Evolutionary conservation across 2,797 vertebrate genomes (phyloP).

Genomic region (Typhlichthys eigenmanni): DNA sequence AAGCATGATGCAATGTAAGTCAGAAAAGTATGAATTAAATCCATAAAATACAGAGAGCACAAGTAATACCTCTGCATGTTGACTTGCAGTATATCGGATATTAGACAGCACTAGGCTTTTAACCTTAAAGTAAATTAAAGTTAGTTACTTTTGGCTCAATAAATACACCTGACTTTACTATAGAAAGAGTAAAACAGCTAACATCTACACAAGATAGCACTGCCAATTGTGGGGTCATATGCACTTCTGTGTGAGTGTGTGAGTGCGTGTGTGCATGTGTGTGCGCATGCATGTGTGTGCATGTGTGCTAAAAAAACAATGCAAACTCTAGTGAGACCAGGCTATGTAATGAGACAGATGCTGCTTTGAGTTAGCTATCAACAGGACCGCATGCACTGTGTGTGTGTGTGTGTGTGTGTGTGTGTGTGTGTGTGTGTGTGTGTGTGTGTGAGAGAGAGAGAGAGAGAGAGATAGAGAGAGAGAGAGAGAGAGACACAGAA

Average conservation of each 20-base stretch:
- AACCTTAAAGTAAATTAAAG: too few relatives aligned
- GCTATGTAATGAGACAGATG: slow-evolving; percentile 71
- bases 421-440: slow-evolving; percentile 7
- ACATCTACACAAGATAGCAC: slow-evolving; percentile 1
- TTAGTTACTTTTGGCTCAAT: too few relatives aligned
- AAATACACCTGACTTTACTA: too few relatives aligned
- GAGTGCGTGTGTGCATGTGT: slow-evolving; percentile 22
- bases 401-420: slow-evolving; percentile 17
- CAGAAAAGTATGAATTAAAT: too few relatives aligned
- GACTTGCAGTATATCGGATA: too few relatives aligned
- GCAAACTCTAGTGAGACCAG: slow-evolving; percentile 58
- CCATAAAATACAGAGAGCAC: too few relatives aligned
- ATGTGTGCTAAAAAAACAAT: slow-evolving; percentile 52
- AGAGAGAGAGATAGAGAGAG: slow-evolving; percentile 1
- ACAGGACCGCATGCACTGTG: slow-evolving; percentile 48
- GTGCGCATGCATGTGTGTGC: slow-evolving; percentile 17
- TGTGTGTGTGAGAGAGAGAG: slow-evolving; percentile 18
- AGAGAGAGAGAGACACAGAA: not conserved
- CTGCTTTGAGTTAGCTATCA: slow-evolving; percentile 60
- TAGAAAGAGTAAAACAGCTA: too few relatives aligned
- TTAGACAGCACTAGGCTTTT: too few relatives aligned
- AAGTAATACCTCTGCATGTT: too few relatives aligned
- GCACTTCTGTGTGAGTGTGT: slow-evolving; percentile 11
- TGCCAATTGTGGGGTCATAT: slow-evolving; percentile 39
- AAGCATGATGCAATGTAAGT: too few relatives aligned